Evolutionary conservation across 1,140 invertebrate species (phyloP).

Genomic region (Armadillidium nasatum): DNA sequence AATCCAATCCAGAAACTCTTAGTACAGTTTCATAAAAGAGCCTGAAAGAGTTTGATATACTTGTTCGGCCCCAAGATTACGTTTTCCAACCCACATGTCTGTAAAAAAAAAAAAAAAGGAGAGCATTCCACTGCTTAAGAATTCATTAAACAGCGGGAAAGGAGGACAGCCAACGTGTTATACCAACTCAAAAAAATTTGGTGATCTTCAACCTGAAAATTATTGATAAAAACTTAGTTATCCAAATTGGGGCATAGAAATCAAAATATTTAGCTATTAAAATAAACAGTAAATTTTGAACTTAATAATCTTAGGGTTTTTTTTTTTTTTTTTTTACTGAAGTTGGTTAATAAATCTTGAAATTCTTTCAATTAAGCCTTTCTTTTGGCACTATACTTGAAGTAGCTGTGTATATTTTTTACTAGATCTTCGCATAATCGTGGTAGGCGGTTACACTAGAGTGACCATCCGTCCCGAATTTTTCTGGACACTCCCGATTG

Average conservation of each 20-base stretch:
- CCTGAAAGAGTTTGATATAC: neutral
- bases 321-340: no score
- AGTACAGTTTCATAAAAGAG: constrained; percentile 10
- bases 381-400: neutral
- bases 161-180: neutral
- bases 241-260: no score
- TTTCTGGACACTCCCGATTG: no score
- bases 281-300: no score
- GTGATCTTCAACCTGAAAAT: neutral
- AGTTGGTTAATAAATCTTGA: neutral
- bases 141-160: neutral
- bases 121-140: neutral
- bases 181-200: neutral
- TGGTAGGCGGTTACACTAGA: no score
- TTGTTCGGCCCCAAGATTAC: neutral
- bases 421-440: neutral
- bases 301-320: no score
- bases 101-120: neutral
- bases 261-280: no score
- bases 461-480: no score
- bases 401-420: neutral
- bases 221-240: no score
- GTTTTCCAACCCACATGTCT: constrained; percentile 15
- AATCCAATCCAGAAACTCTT: constrained; percentile 16
- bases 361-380: neutral